Conservation (phyloP, 1,140 invertebrate genomes). For the Macrostomum lignano region DNA sequence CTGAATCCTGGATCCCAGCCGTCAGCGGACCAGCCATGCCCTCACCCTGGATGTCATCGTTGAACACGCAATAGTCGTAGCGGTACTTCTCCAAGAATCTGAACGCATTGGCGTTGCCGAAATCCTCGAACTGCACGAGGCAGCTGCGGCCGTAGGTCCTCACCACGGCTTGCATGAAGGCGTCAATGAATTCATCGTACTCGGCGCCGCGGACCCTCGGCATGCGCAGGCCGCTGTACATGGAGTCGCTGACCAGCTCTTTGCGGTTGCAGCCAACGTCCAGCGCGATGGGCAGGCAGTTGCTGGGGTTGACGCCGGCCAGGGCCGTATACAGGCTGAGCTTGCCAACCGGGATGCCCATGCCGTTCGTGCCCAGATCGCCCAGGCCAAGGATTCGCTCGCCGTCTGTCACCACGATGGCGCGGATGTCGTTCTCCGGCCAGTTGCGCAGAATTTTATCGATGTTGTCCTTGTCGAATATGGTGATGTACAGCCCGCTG, state of each 20-base stretch:
- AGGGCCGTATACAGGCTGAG: slow-evolving; percentile 64
- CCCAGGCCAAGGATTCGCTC: slow-evolving; percentile 71
- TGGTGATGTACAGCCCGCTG: slow-evolving; percentile 58
- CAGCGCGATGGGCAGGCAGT: slow-evolving; percentile 60
- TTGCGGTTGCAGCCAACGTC: slow-evolving; percentile 74
- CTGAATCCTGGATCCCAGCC: not conserved
- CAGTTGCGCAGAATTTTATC: slow-evolving; percentile 61
- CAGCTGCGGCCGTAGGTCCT: slow-evolving; percentile 19
- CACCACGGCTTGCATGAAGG: slow-evolving; percentile 9
- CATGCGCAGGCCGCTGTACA: slow-evolving; percentile 72
- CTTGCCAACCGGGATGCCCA: slow-evolving; percentile 88
- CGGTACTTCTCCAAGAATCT: slow-evolving; percentile 58
- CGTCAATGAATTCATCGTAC: slow-evolving; percentile 11
- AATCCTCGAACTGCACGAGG: slow-evolving; percentile 64
- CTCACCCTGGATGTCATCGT: slow-evolving; percentile 60
- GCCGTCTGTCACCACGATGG: slow-evolving; percentile 73
- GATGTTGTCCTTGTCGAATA: slow-evolving; percentile 66
- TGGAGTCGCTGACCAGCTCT: slow-evolving; percentile 37
- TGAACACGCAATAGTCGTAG: slow-evolving; percentile 61
- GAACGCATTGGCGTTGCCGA: slow-evolving; percentile 71
- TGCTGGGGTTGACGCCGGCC: slow-evolving; percentile 65
- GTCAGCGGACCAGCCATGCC: slow-evolving; percentile 2
- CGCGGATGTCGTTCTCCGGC: slow-evolving; percentile 27
- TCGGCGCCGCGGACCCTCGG: slow-evolving; percentile 45
- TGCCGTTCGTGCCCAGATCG: slow-evolving; percentile 68